Base-by-base conservation (phyloP, 2,888 invertebrate species). In the Rhorus exstirpatorius region DNA sequence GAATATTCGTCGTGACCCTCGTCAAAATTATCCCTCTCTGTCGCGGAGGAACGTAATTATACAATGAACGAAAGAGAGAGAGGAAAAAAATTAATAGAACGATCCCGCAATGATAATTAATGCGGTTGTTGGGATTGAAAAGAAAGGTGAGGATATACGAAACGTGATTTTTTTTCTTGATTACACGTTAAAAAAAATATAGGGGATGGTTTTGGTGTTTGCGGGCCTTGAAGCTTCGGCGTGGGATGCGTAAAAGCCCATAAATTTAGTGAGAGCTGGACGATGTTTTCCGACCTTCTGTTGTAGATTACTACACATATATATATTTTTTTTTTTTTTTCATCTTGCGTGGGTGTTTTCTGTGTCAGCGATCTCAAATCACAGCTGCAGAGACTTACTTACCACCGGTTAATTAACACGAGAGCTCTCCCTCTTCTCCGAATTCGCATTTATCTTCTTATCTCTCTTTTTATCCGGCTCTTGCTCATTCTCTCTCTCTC, bases 391-490 rank as follows among this genome's bases (percentile, higher is more conserved):
- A 90, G 87, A 90, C 90, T 90, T 90, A 89, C 89, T 92, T 89
- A 91, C 87, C 87, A 88, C 88, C 89, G n/a, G n/a, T n/a, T n/a
- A 87, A 90, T 91, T 91, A 91, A 89, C 87, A 87, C 86, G 85
- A 86, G 86, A 86, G 82, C 80, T 67, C 75, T 49, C 68, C 61
- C 46, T 75, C 71, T 70, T 65, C 53, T 58, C 31, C n/a, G n/a
- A n/a, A n/a, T n/a, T n/a, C n/a, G n/a, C n/a, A n/a, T n/a, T n/a
- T n/a, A n/a, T n/a, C 44, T 76, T 41, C 65, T 83, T 77, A 81
- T 51, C 4, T 86, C 21, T 21, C n/a, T 51, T 72, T 49, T 14
- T 4, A 44, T 8, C 8, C 19, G 38, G 53, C 17, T 63, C 77
- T 44, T 17, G 53, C 51, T 49, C 61, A 24, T 53, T 60, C 19